These are phyloP conservation scores for Procambarus virginalis DNA, from an alignment of 1,140 invertebrate genomes.

Conservation along the genomic window DNA sequence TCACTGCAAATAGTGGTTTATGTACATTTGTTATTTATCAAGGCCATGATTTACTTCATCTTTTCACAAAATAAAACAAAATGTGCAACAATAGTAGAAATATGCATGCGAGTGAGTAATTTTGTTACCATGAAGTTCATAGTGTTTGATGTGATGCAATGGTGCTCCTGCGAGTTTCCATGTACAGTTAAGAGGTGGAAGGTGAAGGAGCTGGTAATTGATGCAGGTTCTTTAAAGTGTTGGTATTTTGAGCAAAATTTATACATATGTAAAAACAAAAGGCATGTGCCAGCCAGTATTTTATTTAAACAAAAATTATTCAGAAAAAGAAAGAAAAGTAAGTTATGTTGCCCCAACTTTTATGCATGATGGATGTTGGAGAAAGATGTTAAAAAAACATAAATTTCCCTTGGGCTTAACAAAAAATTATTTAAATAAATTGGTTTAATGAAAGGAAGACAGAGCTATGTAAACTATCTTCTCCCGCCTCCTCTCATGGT, in stretches of 20 bases:
- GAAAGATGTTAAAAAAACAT: no score
- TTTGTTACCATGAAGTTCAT: neutral
- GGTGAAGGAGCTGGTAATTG: neutral
- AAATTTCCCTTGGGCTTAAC: no score
- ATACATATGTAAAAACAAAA: no score
- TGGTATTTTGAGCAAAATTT: no score
- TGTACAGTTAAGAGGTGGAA: neutral
- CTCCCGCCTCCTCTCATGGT: neutral
- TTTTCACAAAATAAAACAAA: neutral
- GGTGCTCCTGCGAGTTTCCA: neutral
- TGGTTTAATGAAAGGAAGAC: neutral
- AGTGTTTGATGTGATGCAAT: neutral
- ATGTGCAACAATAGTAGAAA: neutral
- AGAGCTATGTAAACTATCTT: neutral
- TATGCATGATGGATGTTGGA: no score
- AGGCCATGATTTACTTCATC: neutral
- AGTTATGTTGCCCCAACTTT: no score
- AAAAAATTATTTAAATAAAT: no score
- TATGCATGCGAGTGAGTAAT: neutral
- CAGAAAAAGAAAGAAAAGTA: no score
- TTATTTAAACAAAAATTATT: no score
- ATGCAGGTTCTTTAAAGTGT: neutral
- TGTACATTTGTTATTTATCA: no score
- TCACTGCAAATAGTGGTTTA: no score
- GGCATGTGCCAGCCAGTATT: no score